phyloP scores from a whole-genome alignment of 1,140 invertebrate species.

The Delia radicum region DNA sequence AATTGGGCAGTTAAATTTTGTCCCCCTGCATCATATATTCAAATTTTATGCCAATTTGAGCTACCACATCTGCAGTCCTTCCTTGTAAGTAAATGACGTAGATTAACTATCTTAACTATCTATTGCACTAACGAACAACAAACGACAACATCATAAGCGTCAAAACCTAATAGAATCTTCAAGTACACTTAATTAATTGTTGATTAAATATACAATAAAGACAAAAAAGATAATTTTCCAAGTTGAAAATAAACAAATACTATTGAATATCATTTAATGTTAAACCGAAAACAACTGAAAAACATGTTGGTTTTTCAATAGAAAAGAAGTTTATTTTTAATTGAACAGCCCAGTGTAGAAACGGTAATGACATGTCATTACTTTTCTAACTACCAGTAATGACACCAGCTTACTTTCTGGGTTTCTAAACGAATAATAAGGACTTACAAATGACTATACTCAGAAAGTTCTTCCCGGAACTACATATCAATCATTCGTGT shows the following conservation, averaged over 20 bases:
- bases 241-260: not conserved
- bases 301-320: not conserved
- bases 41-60: too few relatives aligned
- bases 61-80: too few relatives aligned
- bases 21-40: too few relatives aligned
- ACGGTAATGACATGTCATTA: too few relatives aligned
- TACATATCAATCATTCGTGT: too few relatives aligned
- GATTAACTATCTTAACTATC: not conserved
- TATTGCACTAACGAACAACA: not conserved
- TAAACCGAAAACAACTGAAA: not conserved
- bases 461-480: too few relatives aligned
- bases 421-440: too few relatives aligned
- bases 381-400: too few relatives aligned
- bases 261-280: not conserved
- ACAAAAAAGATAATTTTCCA: not conserved
- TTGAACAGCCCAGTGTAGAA: too few relatives aligned
- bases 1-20: too few relatives aligned
- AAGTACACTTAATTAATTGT: conserved; percentile 2
- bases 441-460: too few relatives aligned
- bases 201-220: not conserved
- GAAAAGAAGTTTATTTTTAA: not conserved
- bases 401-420: too few relatives aligned
- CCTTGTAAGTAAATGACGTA: not conserved
- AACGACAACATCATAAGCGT: not conserved
- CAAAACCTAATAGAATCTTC: not conserved